Conservation (phyloP, 2,113 vertebrate genomes). For the Phalacrocorax carbo region DNA sequence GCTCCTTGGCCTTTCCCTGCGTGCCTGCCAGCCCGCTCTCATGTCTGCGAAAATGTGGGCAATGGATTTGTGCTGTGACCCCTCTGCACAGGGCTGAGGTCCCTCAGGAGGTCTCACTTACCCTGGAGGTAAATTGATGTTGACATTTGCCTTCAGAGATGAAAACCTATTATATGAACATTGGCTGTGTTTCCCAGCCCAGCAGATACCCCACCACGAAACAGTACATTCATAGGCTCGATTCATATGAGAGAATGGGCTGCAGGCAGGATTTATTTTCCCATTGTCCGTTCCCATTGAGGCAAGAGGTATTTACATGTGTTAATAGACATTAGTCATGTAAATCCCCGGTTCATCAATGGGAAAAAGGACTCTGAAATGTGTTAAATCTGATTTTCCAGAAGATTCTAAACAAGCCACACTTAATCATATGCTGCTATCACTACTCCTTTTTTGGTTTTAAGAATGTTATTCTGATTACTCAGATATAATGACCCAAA, state of each 20-base stretch:
- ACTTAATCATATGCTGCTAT: neutral
- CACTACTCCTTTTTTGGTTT: neutral
- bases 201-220: neutral
- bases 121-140: constrained; percentile 25
- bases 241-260: constrained; percentile 12
- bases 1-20: neutral
- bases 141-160: constrained; percentile 48
- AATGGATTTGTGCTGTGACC: neutral
- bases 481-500: constrained; percentile 27
- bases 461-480: constrained; percentile 25
- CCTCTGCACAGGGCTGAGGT: neutral
- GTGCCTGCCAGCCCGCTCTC: neutral
- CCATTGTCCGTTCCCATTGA: constrained; percentile 19
- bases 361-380: neutral
- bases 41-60: neutral
- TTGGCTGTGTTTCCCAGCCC: neutral
- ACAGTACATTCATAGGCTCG: neutral
- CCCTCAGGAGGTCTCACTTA: constrained; percentile 31
- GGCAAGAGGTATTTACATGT: constrained; percentile 18
- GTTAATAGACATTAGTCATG: constrained; percentile 47
- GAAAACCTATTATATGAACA: constrained; percentile 9
- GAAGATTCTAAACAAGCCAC: neutral
- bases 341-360: constrained; percentile 23
- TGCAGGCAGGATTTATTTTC: constrained; percentile 29
- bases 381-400: constrained; percentile 52